These are phyloP conservation scores for Panthera uncia DNA, from an alignment of 2,113 vertebrate genomes.

Conservation along the genomic window DNA sequence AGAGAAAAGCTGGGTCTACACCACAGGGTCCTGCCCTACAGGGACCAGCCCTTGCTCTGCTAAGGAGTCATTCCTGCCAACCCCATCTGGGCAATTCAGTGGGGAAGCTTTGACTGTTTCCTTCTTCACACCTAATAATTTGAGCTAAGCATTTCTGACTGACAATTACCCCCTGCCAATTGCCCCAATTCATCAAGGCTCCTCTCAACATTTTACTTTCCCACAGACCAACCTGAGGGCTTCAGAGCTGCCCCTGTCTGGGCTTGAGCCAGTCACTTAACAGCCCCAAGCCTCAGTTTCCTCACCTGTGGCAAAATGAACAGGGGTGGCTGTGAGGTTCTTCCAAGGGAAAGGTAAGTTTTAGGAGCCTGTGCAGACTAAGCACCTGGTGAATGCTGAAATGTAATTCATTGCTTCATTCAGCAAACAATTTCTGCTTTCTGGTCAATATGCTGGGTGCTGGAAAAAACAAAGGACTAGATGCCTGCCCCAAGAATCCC, in stretches of 20 bases:
- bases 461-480: not conserved
- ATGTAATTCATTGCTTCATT: constrained; percentile 16
- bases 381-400: not conserved
- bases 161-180: not conserved
- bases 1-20: not conserved
- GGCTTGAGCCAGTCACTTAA: not conserved
- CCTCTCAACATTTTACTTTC: not conserved
- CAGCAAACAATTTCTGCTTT: not conserved
- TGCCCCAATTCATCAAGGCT: not conserved
- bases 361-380: not conserved
- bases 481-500: not conserved
- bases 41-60: not conserved
- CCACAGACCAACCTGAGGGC: not conserved
- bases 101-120: not conserved
- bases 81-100: not conserved
- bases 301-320: not conserved
- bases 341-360: not conserved
- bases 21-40: not conserved
- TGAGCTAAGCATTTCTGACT: constrained; percentile 31
- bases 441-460: not conserved
- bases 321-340: not conserved
- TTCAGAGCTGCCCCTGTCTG: not conserved
- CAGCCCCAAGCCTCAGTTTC: not conserved
- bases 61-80: not conserved
- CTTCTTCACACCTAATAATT: constrained; percentile 45